phyloP scores from a whole-genome alignment of 2,797 vertebrate genomes.

The Somateria mollissima region DNA sequence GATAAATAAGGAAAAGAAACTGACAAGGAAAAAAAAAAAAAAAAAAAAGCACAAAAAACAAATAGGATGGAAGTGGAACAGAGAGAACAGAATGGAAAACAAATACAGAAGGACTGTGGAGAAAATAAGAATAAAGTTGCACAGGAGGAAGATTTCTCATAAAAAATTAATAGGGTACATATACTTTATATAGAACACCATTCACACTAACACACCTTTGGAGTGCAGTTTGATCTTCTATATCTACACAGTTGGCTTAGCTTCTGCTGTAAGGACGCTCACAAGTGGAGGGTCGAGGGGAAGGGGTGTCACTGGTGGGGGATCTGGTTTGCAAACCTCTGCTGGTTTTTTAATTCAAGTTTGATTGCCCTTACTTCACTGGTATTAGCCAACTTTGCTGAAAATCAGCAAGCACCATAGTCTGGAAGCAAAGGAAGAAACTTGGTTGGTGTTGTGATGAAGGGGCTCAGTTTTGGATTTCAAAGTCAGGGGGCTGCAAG shows the following conservation, averaged over 20 bases:
- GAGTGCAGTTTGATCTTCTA: conserved; percentile 31
- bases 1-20: conserved; percentile 38
- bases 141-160: conserved; percentile 55
- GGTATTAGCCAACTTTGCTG: background rate
- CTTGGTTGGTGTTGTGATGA: background rate
- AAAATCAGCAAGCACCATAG: background rate
- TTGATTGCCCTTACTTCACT: background rate
- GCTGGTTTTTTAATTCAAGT: background rate
- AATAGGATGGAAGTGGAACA: conserved; percentile 17
- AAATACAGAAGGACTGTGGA: conserved; percentile 19
- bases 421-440: background rate
- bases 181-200: conserved; percentile 58
- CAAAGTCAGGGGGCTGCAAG: background rate
- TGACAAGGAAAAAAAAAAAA: background rate
- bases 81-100: conserved; percentile 27
- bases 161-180: conserved; percentile 66
- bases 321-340: background rate
- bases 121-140: conserved; percentile 36
- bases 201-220: conserved; percentile 33
- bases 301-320: background rate
- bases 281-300: background rate
- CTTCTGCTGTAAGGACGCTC: background rate
- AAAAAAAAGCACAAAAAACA: background rate
- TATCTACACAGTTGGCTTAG: background rate
- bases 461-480: background rate